Evolutionary conservation across 2,113 vertebrate genomes (phyloP).

Genomic region (Delphinapterus leucas): DNA sequence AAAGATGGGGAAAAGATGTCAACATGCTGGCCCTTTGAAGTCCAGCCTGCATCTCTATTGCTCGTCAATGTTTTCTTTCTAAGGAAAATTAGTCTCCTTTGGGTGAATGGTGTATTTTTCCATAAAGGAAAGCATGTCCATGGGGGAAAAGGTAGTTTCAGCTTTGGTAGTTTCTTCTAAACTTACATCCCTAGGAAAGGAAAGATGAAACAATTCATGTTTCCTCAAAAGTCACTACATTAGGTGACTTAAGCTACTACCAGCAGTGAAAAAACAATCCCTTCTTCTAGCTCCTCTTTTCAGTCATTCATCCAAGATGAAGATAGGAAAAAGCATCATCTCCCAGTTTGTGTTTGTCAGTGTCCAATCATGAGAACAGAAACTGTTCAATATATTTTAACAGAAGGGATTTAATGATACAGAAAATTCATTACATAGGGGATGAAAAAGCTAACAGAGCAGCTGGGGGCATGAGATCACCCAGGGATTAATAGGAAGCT

Average conservation of each 20-base stretch:
- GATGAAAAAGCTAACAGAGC: neutral
- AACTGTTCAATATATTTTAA: neutral
- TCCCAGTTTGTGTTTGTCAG: neutral
- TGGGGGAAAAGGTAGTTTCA: neutral
- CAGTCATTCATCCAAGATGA: neutral
- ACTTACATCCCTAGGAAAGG: neutral
- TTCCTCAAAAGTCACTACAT: neutral
- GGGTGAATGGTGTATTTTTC: neutral
- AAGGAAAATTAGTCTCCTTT: neutral
- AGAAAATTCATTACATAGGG: neutral
- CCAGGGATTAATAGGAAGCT: neutral
- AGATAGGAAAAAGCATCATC: neutral
- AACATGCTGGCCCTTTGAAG: neutral
- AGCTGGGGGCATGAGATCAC: neutral
- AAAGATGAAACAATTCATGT: neutral
- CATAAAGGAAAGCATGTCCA: neutral
- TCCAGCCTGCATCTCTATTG: neutral
- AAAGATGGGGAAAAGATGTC: neutral
- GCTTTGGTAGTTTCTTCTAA: neutral
- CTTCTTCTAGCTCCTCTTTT: neutral
- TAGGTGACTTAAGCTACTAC: neutral
- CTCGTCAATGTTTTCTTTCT: neutral
- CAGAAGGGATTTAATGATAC: neutral
- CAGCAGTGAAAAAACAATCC: neutral
- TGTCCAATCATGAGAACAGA: neutral